These are phyloP conservation scores for Dinothrombium tinctorium DNA, from an alignment of 1,140 invertebrate genomes.

Conservation along the genomic window DNA sequence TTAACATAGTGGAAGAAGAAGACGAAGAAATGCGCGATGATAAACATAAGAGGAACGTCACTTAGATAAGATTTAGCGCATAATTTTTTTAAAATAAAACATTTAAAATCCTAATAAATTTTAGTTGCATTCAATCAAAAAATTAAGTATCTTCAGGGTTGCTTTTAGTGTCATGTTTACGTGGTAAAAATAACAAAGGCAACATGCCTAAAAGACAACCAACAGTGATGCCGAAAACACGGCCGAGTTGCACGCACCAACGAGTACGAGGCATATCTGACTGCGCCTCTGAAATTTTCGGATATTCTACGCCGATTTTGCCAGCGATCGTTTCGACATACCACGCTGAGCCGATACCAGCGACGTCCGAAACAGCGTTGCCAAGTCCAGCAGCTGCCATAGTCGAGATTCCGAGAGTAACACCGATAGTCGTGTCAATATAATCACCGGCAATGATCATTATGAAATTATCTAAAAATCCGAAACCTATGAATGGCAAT, in stretches of 20 bases:
- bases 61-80: no score
- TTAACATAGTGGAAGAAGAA: no score
- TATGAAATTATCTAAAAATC: conserved; percentile 85
- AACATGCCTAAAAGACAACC: conserved; percentile 85
- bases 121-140: no score
- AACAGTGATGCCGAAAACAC: conserved; percentile 55
- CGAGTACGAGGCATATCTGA: conserved; percentile 45
- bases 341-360: conserved; percentile 67
- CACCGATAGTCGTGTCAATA: conserved; percentile 63
- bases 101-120: no score
- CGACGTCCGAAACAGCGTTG: conserved; percentile 68
- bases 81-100: no score
- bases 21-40: no score
- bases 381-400: conserved; percentile 40
- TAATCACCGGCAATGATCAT: conserved; percentile 93
- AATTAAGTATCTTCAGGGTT: no score
- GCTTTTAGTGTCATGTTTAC: no score
- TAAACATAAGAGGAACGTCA: no score
- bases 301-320: conserved; percentile 52
- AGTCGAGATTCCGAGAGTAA: conserved; percentile 58
- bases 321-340: conserved; percentile 68
- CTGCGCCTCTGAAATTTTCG: conserved; percentile 58
- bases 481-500: conserved; percentile 84
- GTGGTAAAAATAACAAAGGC: conserved; percentile 55
- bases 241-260: conserved; percentile 41